Evolutionary conservation across 2,113 vertebrate genomes (phyloP).

Genomic region (Alces alces): DNA sequence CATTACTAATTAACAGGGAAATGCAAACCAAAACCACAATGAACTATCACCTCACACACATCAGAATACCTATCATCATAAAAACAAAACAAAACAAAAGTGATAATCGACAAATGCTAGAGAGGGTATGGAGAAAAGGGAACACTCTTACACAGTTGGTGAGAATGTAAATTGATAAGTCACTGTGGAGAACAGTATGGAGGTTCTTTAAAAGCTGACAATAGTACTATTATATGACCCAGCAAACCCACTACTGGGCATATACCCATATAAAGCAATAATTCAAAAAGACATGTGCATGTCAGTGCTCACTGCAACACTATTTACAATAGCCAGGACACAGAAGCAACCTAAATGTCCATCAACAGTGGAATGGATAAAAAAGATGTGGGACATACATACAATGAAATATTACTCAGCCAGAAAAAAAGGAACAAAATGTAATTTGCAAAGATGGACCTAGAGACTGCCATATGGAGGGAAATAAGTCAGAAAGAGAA

Average conservation of each 20-base stretch:
- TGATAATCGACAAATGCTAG: not conserved
- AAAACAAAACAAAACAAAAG: not conserved
- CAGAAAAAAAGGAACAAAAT: not conserved
- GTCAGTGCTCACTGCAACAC: not conserved
- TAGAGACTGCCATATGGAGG: not conserved
- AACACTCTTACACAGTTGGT: not conserved
- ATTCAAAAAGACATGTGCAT: not conserved
- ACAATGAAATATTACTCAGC: not conserved
- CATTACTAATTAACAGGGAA: not conserved
- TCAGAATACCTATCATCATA: not conserved
- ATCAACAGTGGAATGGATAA: not conserved
- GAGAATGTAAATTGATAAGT: not conserved
- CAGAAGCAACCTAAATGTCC: not conserved
- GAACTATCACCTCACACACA: not conserved
- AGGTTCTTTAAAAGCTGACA: not conserved
- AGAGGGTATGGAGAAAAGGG: not conserved
- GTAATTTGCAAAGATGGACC: not conserved
- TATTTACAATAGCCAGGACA: not conserved
- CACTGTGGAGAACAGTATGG: not conserved
- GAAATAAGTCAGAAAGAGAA: not conserved
- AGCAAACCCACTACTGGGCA: not conserved
- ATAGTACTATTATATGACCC: not conserved
- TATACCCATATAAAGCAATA: not conserved
- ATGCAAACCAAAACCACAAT: not conserved
- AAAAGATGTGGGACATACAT: not conserved